phyloP scores from a whole-genome alignment of 2,113 vertebrate species.

The Suricata suricatta region DNA sequence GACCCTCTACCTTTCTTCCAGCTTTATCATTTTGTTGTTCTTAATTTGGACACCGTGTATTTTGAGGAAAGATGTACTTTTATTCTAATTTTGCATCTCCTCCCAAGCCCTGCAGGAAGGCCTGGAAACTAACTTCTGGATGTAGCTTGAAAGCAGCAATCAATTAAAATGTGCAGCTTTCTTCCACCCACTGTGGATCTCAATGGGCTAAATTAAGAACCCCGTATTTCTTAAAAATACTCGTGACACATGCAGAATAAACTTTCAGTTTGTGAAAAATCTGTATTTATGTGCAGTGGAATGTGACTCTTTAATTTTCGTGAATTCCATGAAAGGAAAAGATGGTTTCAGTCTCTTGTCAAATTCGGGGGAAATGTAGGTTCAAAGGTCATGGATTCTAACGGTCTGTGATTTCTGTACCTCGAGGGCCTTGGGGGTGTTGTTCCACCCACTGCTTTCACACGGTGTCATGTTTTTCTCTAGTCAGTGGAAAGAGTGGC shows the following conservation, averaged over 20 bases:
- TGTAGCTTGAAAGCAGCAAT: neutral
- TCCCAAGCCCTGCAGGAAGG: neutral
- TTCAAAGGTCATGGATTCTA: neutral
- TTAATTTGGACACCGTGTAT: neutral
- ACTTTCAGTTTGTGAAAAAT: neutral
- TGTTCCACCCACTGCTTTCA: too few relatives aligned
- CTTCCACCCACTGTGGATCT: neutral
- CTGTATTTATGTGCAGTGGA: neutral
- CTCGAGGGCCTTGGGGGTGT: neutral
- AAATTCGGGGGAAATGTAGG: neutral
- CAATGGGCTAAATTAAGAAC: neutral
- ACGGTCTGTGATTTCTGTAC: neutral
- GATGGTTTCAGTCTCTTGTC: neutral
- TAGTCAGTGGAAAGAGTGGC: neutral
- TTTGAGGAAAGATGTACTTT: neutral
- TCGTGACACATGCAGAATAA: neutral
- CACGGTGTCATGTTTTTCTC: fast-evolving
- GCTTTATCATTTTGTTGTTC: neutral
- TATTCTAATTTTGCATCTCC: neutral
- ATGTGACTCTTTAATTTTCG: neutral
- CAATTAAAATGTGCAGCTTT: neutral
- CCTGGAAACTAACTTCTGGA: neutral
- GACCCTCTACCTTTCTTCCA: neutral
- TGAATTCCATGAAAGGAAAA: neutral
- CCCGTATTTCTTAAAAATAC: neutral